These are phyloP conservation scores for Peromyscus attwateri DNA, from an alignment of 2,797 vertebrate species.

Conservation along the genomic window DNA sequence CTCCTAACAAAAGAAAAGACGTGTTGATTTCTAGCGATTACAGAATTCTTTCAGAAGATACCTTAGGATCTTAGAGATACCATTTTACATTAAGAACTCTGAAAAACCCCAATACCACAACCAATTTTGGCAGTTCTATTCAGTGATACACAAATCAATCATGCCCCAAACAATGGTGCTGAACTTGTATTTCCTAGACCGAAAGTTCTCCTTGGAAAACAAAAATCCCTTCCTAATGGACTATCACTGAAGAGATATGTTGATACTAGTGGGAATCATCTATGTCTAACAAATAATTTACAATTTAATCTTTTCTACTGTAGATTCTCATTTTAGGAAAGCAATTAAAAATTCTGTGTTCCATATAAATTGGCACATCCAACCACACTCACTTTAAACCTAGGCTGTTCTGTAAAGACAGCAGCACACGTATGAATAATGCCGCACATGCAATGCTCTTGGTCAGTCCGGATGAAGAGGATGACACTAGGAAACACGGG, in stretches of 20 bases:
- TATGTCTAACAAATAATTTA: constrained; percentile 44
- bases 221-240: constrained; percentile 35
- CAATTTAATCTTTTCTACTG: background rate
- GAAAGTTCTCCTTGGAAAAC: constrained; percentile 18
- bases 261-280: background rate
- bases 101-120: background rate
- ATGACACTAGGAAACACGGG: background rate
- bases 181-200: background rate
- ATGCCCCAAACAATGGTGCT: background rate
- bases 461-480: background rate
- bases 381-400: constrained; percentile 21
- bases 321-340: constrained; percentile 17
- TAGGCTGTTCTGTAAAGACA: constrained; percentile 21
- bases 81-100: constrained; percentile 38
- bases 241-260: background rate
- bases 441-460: background rate
- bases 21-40: constrained; percentile 5
- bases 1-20: constrained; percentile 83
- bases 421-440: background rate
- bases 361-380: background rate
- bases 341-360: background rate
- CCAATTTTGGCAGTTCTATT: background rate
- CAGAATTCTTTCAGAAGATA: background rate
- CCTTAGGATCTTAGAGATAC: background rate
- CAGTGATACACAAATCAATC: constrained; percentile 5